These are phyloP conservation scores for Zoanthus sociatus DNA, from an alignment of 92 coral and sea anemone genomes.

Conservation along the genomic window DNA sequence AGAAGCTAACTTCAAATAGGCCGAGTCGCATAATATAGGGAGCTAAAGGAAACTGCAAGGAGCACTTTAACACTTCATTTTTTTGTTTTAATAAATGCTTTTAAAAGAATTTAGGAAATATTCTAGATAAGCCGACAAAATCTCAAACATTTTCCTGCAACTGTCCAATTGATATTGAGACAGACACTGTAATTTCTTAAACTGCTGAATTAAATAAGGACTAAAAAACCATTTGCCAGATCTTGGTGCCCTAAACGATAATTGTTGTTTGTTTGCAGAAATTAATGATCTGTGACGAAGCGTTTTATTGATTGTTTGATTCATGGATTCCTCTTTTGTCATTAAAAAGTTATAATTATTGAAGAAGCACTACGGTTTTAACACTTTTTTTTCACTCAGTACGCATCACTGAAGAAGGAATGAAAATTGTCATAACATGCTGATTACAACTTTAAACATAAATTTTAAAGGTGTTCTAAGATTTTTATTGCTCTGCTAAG, in stretches of 20 bases:
- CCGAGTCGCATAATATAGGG: conserved; percentile 22
- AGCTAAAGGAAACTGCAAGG: conserved; percentile 23
- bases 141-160: conserved; percentile 42
- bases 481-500: background rate
- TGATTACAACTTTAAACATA: background rate
- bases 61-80: conserved; percentile 41
- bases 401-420: background rate
- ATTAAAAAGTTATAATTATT: background rate
- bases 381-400: background rate
- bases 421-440: background rate
- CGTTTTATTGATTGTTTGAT: conserved; percentile 58
- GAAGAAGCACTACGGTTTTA: background rate
- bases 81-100: conserved; percentile 30
- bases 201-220: conserved; percentile 1
- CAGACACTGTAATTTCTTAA: background rate
- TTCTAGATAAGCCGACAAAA: conserved; percentile 1
- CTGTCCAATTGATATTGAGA: background rate
- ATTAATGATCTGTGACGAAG: conserved; percentile 61
- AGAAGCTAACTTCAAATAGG: conserved; percentile 16
- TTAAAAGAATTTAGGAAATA: conserved; percentile 44
- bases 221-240: conserved; percentile 28
- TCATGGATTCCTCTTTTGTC: conserved; percentile 38
- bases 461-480: background rate
- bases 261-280: conserved; percentile 70
- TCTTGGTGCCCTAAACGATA: conserved; percentile 53